Conservation (phyloP, 2,888 invertebrate genomes). For the Eupithecia inturbata region DNA sequence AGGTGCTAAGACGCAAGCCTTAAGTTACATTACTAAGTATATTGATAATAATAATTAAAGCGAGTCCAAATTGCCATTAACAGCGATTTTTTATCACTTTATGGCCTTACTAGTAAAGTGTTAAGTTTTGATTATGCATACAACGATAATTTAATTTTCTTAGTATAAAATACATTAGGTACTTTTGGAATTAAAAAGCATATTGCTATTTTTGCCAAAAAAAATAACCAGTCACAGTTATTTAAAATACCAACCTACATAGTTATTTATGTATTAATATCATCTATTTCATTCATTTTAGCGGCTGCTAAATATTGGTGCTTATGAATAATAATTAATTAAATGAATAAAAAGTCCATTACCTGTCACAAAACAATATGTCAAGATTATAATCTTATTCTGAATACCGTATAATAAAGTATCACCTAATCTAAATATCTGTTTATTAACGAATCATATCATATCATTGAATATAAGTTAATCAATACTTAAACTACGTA, state of each 20-base stretch:
- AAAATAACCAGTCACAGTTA: neutral
- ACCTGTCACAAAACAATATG: too few species aligned
- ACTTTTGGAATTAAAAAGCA: neutral
- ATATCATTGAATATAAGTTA: neutral
- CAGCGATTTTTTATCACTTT: constrained; percentile 1
- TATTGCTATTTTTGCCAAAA: neutral
- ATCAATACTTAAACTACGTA: neutral
- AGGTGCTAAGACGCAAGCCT: neutral
- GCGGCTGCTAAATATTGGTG: neutral
- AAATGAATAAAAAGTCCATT: neutral
- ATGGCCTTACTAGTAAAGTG: constrained; percentile 1
- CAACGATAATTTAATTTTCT: neutral
- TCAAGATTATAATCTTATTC: too few species aligned
- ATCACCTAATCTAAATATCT: neutral
- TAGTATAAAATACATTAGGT: neutral
- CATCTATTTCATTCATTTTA: neutral
- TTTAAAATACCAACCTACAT: neutral
- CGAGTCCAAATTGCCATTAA: neutral
- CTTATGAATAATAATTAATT: neutral
- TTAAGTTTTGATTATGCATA: neutral
- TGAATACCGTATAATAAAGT: too few species aligned
- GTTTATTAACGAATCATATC: neutral
- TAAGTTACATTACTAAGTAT: neutral
- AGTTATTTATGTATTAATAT: neutral
- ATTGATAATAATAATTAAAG: neutral